Evolutionary conservation across 2,888 invertebrate genomes (phyloP).

Genomic region (Podabrus alpinus): DNA sequence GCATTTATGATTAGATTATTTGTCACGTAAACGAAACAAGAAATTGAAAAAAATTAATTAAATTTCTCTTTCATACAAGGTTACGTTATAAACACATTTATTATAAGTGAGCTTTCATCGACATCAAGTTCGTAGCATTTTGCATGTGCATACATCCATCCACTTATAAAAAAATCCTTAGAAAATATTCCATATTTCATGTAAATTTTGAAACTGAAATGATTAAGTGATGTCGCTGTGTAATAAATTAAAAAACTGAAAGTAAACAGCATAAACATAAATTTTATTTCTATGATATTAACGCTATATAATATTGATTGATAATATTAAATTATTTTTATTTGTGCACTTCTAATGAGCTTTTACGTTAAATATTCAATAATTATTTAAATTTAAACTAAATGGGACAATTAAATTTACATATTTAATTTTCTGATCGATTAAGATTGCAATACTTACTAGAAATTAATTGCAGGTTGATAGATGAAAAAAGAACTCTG

Average conservation of each 20-base stretch:
- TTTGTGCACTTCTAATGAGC: background rate
- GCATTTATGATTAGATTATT: slow-evolving; percentile 4
- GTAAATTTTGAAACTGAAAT: background rate
- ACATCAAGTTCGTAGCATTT: background rate
- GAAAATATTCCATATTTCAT: background rate
- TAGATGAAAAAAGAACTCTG: too few relatives aligned
- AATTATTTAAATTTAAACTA: background rate
- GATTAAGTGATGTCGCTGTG: background rate
- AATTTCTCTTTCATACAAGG: slow-evolving; percentile 24
- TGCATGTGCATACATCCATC: background rate
- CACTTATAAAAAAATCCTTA: background rate
- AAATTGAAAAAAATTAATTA: slow-evolving; percentile 13
- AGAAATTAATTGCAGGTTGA: too few relatives aligned
- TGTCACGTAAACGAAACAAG: slow-evolving; percentile 3
- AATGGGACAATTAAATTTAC: background rate
- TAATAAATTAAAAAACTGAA: background rate
- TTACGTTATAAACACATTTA: slow-evolving; percentile 3
- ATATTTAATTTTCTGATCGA: background rate
- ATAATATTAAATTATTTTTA: background rate
- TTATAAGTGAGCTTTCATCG: background rate
- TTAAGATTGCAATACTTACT: background rate
- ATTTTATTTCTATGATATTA: background rate
- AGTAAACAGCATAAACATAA: background rate
- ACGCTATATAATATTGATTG: background rate
- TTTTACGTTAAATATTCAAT: background rate